phyloP scores from a whole-genome alignment of 37 sponge, comb jelly and placozoan species.

The Chondrosia reniformis region DNA sequence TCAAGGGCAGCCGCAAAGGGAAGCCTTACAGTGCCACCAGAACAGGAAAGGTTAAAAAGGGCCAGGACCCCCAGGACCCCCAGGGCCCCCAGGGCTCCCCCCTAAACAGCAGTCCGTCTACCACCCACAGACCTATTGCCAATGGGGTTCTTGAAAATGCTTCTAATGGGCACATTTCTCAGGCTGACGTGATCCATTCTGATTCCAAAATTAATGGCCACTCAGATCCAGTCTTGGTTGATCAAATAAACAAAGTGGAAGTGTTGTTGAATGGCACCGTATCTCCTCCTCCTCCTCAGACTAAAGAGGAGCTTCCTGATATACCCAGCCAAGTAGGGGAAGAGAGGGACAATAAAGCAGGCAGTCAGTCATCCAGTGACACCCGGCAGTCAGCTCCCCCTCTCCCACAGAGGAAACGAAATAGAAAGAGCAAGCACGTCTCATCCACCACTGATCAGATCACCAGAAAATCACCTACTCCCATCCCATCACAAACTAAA shows the following conservation, averaged over 20 bases:
- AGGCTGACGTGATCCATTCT: neutral
- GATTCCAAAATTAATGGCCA: neutral
- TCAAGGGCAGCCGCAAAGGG: neutral
- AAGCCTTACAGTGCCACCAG: neutral
- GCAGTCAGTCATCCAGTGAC: too few species aligned
- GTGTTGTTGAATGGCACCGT: neutral
- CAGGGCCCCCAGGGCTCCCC: too few species aligned
- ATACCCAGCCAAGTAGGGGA: neutral
- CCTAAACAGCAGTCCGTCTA: too few species aligned
- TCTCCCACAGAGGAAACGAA: neutral
- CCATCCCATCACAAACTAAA: neutral
- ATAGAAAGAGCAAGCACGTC: neutral
- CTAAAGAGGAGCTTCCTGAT: neutral
- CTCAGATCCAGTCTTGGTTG: neutral
- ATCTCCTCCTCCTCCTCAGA: neutral
- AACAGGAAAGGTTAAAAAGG: neutral
- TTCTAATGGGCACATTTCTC: neutral
- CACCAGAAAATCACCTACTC: neutral
- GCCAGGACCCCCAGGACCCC: too few species aligned
- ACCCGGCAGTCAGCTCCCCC: too few species aligned
- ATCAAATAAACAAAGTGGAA: too few species aligned
- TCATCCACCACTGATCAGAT: neutral
- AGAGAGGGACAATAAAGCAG: too few species aligned
- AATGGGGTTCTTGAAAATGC: slow-evolving; percentile 4
- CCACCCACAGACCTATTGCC: neutral